These are phyloP conservation scores for Eueides isabella DNA, from an alignment of 1,140 invertebrate genomes.

Conservation along the genomic window DNA sequence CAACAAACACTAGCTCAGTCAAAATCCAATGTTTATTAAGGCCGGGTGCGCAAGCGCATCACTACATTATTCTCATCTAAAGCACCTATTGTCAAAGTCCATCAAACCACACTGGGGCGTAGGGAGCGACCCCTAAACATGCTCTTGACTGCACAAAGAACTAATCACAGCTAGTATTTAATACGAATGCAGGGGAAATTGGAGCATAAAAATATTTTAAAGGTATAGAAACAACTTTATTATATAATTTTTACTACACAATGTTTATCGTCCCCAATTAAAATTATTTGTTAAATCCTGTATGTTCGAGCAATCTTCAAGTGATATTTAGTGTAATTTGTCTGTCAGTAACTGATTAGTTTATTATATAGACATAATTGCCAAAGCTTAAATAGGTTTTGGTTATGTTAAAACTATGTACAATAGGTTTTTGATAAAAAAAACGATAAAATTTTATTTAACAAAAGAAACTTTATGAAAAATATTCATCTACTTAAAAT, in stretches of 20 bases:
- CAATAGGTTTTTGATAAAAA: too few species aligned
- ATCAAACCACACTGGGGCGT: conserved; percentile 40
- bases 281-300: too few species aligned
- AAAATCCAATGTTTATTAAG: not conserved
- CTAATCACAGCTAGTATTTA: conserved; percentile 30
- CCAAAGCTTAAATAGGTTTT: not conserved
- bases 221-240: not conserved
- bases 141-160: conserved; percentile 35
- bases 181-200: conserved; percentile 1
- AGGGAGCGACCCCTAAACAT: conserved; percentile 27
- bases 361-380: not conserved
- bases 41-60: conserved; percentile 20
- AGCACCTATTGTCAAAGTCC: conserved; percentile 47
- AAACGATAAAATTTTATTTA: too few species aligned
- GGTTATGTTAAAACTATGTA: not conserved
- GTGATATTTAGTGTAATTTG: too few species aligned
- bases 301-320: too few species aligned
- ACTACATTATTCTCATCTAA: conserved; percentile 42
- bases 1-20: not conserved
- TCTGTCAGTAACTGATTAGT: too few species aligned
- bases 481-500: too few species aligned
- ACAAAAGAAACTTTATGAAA: too few species aligned
- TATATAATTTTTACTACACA: not conserved
- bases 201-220: not conserved
- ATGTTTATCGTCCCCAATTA: too few species aligned